phyloP scores from a whole-genome alignment of 2,797 vertebrate genomes.

The Coranthus polyacanthus region DNA sequence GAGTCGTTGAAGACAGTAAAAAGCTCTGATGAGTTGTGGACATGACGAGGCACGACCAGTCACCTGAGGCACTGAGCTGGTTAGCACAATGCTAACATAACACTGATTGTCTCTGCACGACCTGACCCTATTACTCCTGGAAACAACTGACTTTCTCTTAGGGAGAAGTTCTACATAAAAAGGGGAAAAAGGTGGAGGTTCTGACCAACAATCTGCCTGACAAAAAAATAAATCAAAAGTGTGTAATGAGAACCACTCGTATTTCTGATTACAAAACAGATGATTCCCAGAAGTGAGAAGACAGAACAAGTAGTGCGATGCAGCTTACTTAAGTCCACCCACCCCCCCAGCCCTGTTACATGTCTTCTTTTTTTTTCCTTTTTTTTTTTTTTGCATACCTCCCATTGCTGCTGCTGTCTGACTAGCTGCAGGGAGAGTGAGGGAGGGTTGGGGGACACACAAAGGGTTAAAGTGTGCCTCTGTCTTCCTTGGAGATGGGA shows the following conservation, averaged over 20 bases:
- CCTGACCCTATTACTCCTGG: constrained; percentile 8
- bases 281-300: background rate
- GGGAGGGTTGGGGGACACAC: constrained; percentile 21
- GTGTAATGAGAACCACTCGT: no score
- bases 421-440: constrained; percentile 25
- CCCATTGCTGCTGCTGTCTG: constrained; percentile 38
- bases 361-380: constrained; percentile 20
- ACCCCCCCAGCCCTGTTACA: constrained; percentile 30
- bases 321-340: constrained; percentile 25
- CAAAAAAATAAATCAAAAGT: no score
- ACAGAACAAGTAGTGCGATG: constrained; percentile 15
- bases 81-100: constrained; percentile 24
- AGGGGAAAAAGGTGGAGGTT: no score
- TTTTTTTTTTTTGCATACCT: constrained; percentile 32
- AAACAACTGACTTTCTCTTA: background rate
- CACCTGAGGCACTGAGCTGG: constrained; percentile 14
- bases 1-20: constrained; percentile 19
- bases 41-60: constrained; percentile 52
- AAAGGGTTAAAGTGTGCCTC: constrained; percentile 76
- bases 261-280: no score
- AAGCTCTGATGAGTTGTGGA: constrained; percentile 30
- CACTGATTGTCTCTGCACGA: constrained; percentile 14
- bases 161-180: background rate
- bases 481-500: constrained; percentile 77
- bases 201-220: no score